These are phyloP conservation scores for Isichthys henryi DNA, from an alignment of 2,113 vertebrate genomes.

Conservation along the genomic window DNA sequence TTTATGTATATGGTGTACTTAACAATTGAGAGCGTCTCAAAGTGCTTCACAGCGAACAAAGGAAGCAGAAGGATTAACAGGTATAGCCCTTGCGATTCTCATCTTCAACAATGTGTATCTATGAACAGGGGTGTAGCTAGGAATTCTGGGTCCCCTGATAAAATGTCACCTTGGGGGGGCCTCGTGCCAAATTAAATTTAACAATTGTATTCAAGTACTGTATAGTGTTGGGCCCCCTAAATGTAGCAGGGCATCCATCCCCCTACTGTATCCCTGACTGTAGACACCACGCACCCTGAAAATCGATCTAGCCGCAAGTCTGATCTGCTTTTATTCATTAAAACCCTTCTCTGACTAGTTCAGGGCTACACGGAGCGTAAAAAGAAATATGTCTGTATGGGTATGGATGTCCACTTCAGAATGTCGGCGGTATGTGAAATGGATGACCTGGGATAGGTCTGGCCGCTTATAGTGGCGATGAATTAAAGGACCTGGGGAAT, in stretches of 20 bases:
- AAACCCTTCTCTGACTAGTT: background rate
- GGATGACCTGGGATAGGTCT: background rate
- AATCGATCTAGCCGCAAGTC: background rate
- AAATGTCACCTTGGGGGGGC: background rate
- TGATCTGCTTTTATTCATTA: background rate
- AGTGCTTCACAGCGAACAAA: background rate
- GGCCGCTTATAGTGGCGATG: background rate
- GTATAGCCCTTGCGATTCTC: background rate
- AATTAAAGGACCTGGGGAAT: background rate
- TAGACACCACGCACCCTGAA: background rate
- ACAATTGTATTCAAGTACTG: background rate
- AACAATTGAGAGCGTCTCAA: background rate
- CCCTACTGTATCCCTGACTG: background rate
- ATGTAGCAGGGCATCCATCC: background rate
- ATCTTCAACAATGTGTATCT: background rate
- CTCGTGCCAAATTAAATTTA: background rate
- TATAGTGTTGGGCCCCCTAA: background rate
- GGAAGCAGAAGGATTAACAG: background rate
- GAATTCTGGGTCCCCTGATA: background rate
- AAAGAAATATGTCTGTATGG: background rate
- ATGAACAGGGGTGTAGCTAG: background rate
- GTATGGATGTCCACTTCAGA: background rate
- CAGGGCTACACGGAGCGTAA: background rate
- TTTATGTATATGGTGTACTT: background rate
- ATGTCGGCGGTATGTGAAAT: background rate